Base-by-base conservation (phyloP, 2,888 invertebrate species). In the Apoda limacodes region DNA sequence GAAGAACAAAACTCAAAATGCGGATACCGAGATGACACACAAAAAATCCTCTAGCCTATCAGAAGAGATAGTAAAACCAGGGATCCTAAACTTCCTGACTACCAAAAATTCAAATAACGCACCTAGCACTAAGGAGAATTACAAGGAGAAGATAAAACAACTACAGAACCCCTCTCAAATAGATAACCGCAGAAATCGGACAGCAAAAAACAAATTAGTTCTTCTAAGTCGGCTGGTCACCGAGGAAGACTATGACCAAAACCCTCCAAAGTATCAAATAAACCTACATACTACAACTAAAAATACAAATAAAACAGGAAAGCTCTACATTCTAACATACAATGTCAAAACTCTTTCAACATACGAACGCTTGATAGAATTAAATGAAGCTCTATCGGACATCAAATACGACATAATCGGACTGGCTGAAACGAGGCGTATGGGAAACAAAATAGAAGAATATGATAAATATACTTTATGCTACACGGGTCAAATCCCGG, bases 401-500 rank as follows among this genome's bases (percentile, higher is more conserved):
- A n/a, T n/a, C n/a, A n/a, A n/a, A n/a, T n/a, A n/a, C n/a, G 41
- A 44, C 12, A 40, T 43, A 22, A 9, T 43, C 0, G 42, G 41
- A 3, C 11, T 43, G 3, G 30, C 41, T 2, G 37, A 37, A 29
- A 11, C 24, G 6, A 28, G 29, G 32, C 31, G 30, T 38, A 31
- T 29, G 13, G 43, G 41, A 0, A 28, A 19, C 13, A 7, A 5
- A 2, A 43, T 45, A 4, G 39, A 41, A 30, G 42, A 47, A 25
- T 12, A 38, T 19, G 13, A 32, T 5, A 9, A 35, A 1, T 26
- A 23, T 19, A 39, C 43, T 3, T 22, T 43, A 1, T 43, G 37
- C 11, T 37, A 35, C 12, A 30, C 11, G 1, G 42, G 37, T 1
- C 31, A 39, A 32, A 42, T 35, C 20, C 13, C 10, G 1, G 39